Evolutionary conservation across 2,797 vertebrate genomes (phyloP).

Genomic region (Linurgus olivaceus): DNA sequence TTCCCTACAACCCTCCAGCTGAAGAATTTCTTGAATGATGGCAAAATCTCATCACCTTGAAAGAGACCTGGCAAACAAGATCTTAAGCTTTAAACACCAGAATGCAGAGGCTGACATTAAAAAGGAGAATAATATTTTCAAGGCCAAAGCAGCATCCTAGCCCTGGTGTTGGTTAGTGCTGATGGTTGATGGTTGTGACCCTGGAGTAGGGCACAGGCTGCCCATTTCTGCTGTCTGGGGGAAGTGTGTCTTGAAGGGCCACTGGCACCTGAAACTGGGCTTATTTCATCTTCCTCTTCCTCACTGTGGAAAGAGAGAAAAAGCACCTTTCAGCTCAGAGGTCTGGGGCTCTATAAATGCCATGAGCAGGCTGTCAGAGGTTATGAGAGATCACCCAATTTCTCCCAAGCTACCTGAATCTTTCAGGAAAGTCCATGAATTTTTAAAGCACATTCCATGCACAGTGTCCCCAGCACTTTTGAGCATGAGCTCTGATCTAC

Average conservation of each 20-base stretch:
- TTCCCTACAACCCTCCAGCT: not conserved
- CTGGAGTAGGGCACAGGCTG: not conserved
- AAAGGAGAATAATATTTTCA: not conserved
- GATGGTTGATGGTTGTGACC: not conserved
- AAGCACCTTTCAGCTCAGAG: not conserved
- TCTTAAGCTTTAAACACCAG: not conserved
- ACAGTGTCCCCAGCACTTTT: not conserved
- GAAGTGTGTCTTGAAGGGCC: not conserved
- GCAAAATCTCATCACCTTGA: not conserved
- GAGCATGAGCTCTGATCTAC: not conserved
- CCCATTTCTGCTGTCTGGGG: not conserved
- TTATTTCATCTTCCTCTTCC: not conserved
- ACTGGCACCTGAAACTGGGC: fast-evolving
- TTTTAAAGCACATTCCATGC: not conserved
- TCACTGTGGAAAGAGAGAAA: fast-evolving
- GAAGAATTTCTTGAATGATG: not conserved
- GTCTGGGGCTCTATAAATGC: not conserved
- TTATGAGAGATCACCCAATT: not conserved
- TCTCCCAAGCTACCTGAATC: not conserved
- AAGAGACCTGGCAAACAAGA: not conserved
- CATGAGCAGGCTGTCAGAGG: not conserved
- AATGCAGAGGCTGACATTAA: not conserved
- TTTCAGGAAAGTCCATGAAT: not conserved
- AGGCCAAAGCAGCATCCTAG: not conserved
- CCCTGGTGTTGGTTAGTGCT: not conserved